Percentiles rank a stretch among this genome's conserved stretches.
Evolutionary conservation across 2,113 vertebrate species (phyloP).

Genomic region (Hemichromis elongatus): DNA sequence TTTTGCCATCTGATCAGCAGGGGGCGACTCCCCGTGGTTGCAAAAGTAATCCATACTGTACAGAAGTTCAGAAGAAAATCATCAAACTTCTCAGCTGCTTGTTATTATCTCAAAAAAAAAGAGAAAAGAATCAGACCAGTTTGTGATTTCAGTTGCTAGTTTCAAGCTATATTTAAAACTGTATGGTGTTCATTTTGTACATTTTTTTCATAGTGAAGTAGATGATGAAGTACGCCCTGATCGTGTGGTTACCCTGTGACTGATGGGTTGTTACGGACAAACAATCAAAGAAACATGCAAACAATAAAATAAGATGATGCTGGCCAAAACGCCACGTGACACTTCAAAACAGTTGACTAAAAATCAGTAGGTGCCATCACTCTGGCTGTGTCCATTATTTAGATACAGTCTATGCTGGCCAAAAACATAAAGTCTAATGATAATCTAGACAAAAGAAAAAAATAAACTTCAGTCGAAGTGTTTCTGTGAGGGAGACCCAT

Average conservation of each 20-base stretch:
- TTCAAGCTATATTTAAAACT: background rate
- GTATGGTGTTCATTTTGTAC: background rate
- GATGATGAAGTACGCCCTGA: background rate
- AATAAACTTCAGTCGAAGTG: background rate
- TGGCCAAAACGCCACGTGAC: background rate
- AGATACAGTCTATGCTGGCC: background rate
- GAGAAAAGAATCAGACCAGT: rapidly evolving
- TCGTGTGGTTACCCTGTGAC: rapidly evolving
- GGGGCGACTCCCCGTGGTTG: background rate
- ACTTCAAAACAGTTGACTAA: background rate
- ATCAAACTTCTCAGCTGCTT: background rate
- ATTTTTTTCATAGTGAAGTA: background rate
- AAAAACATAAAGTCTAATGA: too few species aligned
- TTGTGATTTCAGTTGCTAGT: background rate
- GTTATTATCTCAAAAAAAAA: background rate
- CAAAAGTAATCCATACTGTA: background rate
- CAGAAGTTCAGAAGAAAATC: background rate
- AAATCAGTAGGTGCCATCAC: background rate
- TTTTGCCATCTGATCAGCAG: background rate
- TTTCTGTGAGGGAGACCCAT: background rate
- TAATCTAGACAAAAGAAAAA: rapidly evolving
- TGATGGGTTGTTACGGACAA: rapidly evolving
- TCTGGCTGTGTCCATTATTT: background rate
- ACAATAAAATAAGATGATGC: background rate
- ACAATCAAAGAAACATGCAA: too few species aligned